A percentile compares a stretch with the other conserved stretches of the same genome.
Evolutionary conservation across 2,888 invertebrate genomes (phyloP).

Genomic region (Hypercompe scribonia): DNA sequence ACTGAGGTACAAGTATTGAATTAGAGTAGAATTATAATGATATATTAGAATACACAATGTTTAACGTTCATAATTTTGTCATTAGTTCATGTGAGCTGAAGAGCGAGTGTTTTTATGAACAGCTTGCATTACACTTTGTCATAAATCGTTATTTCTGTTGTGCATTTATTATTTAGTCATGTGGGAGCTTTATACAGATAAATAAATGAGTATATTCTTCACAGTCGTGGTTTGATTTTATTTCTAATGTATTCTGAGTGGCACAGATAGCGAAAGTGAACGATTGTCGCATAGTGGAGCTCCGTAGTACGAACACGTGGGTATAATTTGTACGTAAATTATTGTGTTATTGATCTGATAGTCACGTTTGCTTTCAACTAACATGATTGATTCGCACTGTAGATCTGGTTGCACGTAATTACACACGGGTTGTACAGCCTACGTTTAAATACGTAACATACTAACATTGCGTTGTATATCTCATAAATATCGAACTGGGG

Average conservation of each 20-base stretch:
- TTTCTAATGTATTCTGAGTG: constrained; percentile 62
- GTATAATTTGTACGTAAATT: constrained; percentile 42
- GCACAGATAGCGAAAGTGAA: constrained; percentile 45
- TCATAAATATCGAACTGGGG: background rate
- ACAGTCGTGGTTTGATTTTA: constrained; percentile 80
- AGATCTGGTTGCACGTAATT: constrained; percentile 43
- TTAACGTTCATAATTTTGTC: constrained; percentile 56
- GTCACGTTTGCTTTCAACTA: constrained; percentile 46
- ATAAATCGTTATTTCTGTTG: constrained; percentile 61
- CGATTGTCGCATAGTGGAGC: constrained; percentile 35
- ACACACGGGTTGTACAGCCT: constrained; percentile 29
- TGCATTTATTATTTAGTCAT: constrained; percentile 68
- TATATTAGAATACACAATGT: constrained; percentile 58
- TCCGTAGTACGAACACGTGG: constrained; percentile 46
- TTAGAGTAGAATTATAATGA: constrained; percentile 59
- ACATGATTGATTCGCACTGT: constrained; percentile 48
- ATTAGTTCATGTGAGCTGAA: constrained; percentile 47
- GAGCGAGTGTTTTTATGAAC: constrained; percentile 42
- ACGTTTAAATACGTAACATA: constrained; percentile 12
- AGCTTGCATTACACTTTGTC: constrained; percentile 48
- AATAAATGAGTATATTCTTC: constrained; percentile 83
- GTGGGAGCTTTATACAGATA: constrained; percentile 71
- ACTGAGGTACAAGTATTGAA: constrained; percentile 72
- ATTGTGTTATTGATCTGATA: constrained; percentile 39
- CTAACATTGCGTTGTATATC: constrained; percentile 29